A percentile compares a stretch with the other conserved stretches of the same genome.
Conservation (phyloP, 2,888 invertebrate species). For the Agrotis exclamationis region DNA sequence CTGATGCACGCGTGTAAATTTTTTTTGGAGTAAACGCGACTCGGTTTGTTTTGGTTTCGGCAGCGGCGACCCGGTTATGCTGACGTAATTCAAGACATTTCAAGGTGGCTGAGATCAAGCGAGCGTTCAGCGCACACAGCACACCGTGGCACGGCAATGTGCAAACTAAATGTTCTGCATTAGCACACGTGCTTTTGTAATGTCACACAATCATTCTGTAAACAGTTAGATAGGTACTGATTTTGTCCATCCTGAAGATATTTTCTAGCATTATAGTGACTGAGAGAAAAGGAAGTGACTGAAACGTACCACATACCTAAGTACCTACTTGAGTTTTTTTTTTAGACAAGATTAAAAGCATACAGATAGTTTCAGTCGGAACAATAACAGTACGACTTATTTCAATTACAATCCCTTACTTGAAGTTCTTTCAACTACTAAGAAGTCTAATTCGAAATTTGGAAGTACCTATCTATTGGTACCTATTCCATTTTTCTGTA, state of each 20-base stretch:
- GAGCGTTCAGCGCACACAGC: conserved; percentile 69
- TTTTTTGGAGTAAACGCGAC: conserved; percentile 61
- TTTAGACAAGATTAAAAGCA: not conserved
- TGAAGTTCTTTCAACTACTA: too few species aligned
- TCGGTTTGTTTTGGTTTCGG: conserved; percentile 77
- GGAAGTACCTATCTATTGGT: too few species aligned
- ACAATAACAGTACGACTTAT: too few species aligned
- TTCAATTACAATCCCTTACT: not conserved
- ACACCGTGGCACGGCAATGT: conserved; percentile 67
- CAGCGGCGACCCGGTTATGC: conserved; percentile 69
- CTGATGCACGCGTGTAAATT: conserved; percentile 41
- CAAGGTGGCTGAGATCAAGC: conserved; percentile 67
- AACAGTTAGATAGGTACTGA: conserved; percentile 70
- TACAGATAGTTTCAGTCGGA: not conserved
- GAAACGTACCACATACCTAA: not conserved
- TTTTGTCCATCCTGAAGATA: conserved; percentile 15
- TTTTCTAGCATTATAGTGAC: conserved; percentile 26
- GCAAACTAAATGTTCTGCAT: conserved; percentile 77
- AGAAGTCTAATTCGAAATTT: too few species aligned
- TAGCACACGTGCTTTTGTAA: conserved; percentile 83
- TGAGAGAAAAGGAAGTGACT: conserved; percentile 11
- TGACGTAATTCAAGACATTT: conserved; percentile 84
- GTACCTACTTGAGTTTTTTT: too few species aligned
- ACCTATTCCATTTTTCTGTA: not conserved
- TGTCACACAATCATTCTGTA: conserved; percentile 74